Evolutionary conservation across 1,140 invertebrate species (phyloP).

Genomic region (Cydia amplana): DNA sequence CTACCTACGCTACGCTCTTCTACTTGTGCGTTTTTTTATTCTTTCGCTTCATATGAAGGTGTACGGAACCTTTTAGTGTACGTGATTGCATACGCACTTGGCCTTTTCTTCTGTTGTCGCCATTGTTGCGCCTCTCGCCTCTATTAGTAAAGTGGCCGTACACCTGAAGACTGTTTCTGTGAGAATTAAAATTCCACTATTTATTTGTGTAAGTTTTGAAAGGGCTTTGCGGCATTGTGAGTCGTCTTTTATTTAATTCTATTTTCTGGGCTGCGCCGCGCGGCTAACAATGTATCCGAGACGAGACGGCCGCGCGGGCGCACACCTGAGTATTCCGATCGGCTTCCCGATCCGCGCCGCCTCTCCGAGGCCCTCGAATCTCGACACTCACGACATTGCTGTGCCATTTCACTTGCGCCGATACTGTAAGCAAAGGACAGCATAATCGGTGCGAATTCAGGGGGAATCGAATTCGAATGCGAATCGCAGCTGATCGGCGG

Average conservation of each 20-base stretch:
- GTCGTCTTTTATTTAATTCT: conserved; percentile 73
- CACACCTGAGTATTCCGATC: conserved; percentile 74
- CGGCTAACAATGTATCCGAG: conserved; percentile 64
- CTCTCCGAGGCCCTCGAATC: neutral
- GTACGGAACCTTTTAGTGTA: neutral
- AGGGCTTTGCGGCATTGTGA: conserved; percentile 65
- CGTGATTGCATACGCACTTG: neutral
- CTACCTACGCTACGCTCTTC: too few relatives aligned
- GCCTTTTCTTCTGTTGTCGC: conserved; percentile 2
- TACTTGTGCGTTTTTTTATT: too few relatives aligned
- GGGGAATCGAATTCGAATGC: neutral
- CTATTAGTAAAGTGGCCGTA: conserved; percentile 22
- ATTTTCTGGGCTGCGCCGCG: conserved; percentile 62
- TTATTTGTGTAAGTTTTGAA: conserved; percentile 54
- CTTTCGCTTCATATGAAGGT: too few relatives aligned
- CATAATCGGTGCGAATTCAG: neutral
- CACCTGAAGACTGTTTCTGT: conserved; percentile 35
- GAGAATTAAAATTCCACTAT: conserved; percentile 48
- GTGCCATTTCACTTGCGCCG: conserved; percentile 7
- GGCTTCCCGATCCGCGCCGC: conserved; percentile 23
- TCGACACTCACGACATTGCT: neutral
- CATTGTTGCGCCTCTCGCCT: conserved; percentile 1
- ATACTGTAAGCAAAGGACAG: neutral
- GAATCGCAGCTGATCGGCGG: conserved; percentile 27
- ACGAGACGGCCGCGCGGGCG: conserved; percentile 46